A percentile compares a stretch with the other conserved stretches of the same genome.
Conservation (phyloP, 2,113 vertebrate genomes). For the Crotophaga sulcirostris region DNA sequence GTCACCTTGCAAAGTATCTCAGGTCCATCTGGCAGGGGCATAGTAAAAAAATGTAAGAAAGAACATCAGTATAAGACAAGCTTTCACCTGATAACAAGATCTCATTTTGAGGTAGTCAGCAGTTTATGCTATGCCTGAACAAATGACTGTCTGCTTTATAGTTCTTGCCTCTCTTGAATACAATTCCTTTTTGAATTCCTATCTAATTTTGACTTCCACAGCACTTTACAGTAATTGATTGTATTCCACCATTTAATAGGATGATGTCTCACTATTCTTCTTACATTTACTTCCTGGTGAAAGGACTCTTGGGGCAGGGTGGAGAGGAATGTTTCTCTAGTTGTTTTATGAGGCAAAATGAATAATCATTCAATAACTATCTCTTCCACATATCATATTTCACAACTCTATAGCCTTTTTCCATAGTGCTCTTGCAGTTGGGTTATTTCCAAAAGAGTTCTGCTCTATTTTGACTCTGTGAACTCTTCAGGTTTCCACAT, state of each 20-base stretch:
- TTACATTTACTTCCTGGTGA: neutral
- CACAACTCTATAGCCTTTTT: neutral
- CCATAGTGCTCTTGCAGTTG: rapidly evolving
- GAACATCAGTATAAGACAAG: neutral
- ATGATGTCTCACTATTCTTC: neutral
- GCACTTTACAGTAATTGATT: neutral
- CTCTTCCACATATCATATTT: neutral
- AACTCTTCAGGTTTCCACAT: neutral
- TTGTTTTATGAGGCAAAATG: neutral
- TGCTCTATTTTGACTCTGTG: neutral
- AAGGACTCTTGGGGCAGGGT: neutral
- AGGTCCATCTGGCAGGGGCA: neutral
- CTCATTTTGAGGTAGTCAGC: neutral
- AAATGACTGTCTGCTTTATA: neutral
- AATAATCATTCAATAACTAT: neutral
- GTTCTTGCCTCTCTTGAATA: neutral
- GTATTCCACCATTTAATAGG: neutral
- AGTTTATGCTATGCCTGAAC: neutral
- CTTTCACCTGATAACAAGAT: neutral
- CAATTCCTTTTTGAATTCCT: neutral
- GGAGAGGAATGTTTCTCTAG: neutral
- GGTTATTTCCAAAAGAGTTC: neutral
- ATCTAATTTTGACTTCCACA: neutral
- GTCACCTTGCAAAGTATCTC: neutral
- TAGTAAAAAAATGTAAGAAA: neutral